Conservation (phyloP, 1,140 invertebrate genomes). For the Atta texana region DNA sequence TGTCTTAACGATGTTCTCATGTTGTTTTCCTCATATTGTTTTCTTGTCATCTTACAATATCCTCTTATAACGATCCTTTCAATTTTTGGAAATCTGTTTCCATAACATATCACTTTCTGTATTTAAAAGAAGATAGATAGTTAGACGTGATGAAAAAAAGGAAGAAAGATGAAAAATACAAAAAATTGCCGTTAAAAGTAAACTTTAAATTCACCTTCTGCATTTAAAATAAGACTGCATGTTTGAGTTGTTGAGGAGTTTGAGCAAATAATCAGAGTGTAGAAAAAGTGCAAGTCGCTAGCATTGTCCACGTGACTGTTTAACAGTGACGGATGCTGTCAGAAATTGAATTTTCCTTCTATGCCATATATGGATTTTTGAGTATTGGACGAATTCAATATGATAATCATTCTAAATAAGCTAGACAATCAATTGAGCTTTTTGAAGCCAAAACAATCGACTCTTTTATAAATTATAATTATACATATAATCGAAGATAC, state of each 20-base stretch:
- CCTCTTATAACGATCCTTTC: neutral
- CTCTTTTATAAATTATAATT: neutral
- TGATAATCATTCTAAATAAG: too few relatives aligned
- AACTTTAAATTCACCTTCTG: neutral
- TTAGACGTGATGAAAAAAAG: neutral
- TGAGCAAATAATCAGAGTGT: neutral
- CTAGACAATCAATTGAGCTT: neutral
- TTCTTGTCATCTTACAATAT: neutral
- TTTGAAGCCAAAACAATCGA: neutral
- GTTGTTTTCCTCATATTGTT: too few relatives aligned
- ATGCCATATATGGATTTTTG: too few relatives aligned
- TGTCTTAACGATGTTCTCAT: too few relatives aligned
- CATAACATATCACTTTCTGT: neutral
- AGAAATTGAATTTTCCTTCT: too few relatives aligned
- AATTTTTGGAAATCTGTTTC: neutral
- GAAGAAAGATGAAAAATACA: neutral
- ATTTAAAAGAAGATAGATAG: neutral
- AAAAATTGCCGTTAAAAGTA: neutral
- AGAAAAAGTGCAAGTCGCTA: neutral
- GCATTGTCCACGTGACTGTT: neutral
- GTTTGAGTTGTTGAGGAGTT: neutral
- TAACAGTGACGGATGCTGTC: conserved; percentile 6
- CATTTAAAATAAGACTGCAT: neutral
- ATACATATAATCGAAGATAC: neutral
- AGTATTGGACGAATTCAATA: too few relatives aligned